phyloP scores from a whole-genome alignment of 2,113 vertebrate species.

The Nyctereutes procyonoides region DNA sequence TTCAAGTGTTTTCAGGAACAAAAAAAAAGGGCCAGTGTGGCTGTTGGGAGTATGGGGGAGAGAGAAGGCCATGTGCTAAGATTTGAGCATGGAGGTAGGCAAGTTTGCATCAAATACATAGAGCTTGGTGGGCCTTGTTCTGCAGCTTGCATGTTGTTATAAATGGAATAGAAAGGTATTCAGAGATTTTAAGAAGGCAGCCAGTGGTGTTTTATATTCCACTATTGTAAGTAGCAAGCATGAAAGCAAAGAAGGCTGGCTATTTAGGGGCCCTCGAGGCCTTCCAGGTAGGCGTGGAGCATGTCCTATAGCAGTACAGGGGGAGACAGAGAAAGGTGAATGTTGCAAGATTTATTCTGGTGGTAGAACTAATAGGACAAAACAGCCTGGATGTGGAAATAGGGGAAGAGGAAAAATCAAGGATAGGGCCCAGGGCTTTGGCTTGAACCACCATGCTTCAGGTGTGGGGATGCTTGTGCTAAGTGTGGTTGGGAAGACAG shows the following conservation, averaged over 20 bases:
- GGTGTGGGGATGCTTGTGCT: not conserved
- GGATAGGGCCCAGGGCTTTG: not conserved
- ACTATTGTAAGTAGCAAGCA: not conserved
- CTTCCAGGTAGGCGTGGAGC: not conserved
- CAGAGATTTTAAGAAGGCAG: not conserved
- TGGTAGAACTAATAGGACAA: not conserved
- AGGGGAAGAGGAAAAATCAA: not conserved
- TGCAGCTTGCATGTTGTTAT: not conserved
- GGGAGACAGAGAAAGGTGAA: not conserved
- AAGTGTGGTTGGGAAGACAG: not conserved
- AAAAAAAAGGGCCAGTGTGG: not conserved
- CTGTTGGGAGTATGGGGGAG: not conserved
- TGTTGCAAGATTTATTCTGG: not conserved
- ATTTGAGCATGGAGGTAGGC: not conserved
- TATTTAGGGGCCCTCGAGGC: not conserved
- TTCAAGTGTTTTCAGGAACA: not conserved
- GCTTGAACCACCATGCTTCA: not conserved
- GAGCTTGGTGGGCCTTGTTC: not conserved
- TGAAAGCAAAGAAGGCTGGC: not conserved
- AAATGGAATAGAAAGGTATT: not conserved
- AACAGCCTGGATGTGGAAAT: not conserved
- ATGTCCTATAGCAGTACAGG: not conserved
- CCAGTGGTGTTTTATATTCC: not conserved
- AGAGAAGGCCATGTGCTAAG: not conserved
- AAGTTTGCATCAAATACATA: not conserved